A percentile compares a stretch with the other conserved stretches of the same genome.
Evolutionary conservation across 2,113 vertebrate species (phyloP).

Genomic region (Chaetodon auriga): DNA sequence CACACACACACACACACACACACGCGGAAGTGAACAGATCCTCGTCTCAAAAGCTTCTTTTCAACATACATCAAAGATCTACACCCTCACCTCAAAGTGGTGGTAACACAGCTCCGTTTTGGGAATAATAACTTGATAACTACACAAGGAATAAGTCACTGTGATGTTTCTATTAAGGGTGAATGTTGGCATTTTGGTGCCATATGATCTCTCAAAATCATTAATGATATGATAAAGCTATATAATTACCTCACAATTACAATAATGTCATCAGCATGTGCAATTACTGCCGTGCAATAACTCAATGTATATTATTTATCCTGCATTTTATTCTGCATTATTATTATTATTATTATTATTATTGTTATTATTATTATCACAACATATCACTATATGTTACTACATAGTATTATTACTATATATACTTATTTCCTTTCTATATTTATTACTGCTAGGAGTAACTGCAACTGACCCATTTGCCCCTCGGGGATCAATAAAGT

Average conservation of each 20-base stretch:
- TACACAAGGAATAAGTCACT: not conserved
- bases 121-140: not conserved
- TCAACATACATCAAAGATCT: not conserved
- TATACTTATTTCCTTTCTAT: too few species aligned
- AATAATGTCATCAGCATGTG: too few species aligned
- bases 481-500: not conserved
- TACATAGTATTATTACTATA: too few species aligned
- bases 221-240: not conserved
- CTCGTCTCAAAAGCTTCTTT: conserved; percentile 3
- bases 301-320: too few species aligned
- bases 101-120: not conserved
- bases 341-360: too few species aligned
- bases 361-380: too few species aligned
- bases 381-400: too few species aligned
- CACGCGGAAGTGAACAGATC: not conserved
- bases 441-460: too few species aligned
- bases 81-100: not conserved
- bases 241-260: too few species aligned
- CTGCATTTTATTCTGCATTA: too few species aligned
- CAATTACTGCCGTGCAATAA: too few species aligned
- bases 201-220: not conserved
- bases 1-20: not conserved
- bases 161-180: not conserved
- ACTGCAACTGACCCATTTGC: too few species aligned
- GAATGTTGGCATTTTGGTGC: not conserved